phyloP scores from a whole-genome alignment of 2,797 vertebrate genomes.

The Anguilla megastoma region DNA sequence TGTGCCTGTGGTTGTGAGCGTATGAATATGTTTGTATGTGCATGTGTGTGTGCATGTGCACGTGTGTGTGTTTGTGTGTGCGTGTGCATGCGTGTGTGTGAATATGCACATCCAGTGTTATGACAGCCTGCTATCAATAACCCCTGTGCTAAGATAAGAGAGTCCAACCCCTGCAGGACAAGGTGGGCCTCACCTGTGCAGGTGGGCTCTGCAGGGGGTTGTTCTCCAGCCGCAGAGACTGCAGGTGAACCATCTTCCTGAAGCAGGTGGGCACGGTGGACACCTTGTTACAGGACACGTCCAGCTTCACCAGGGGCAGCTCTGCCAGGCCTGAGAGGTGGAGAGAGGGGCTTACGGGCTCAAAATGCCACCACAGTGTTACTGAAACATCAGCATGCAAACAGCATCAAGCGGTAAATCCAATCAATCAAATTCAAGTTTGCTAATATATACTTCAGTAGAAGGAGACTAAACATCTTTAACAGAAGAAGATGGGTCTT shows the following conservation, averaged over 20 bases:
- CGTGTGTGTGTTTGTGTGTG: background rate
- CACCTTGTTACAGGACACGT: conserved; percentile 97
- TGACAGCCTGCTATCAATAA: background rate
- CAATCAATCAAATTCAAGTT: background rate
- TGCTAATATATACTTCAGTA: background rate
- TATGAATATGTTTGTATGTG: background rate
- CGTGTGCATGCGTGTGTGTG: background rate
- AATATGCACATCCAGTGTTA: background rate
- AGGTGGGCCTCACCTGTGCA: conserved; percentile 79
- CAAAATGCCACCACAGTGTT: background rate
- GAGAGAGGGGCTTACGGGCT: background rate
- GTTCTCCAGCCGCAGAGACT: conserved; percentile 87
- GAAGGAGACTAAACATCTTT: background rate
- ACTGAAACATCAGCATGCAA: background rate
- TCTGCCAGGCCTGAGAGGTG: conserved; percentile 81
- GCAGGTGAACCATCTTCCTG: conserved; percentile 88
- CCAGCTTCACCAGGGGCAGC: conserved; percentile 92
- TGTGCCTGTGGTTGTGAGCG: background rate
- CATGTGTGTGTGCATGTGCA: background rate
- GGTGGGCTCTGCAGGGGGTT: conserved; percentile 94
- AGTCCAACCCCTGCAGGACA: background rate
- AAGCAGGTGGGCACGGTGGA: conserved; percentile 90
- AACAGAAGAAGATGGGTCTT: background rate
- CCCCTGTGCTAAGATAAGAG: background rate
- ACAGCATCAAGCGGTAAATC: background rate